phyloP scores from a whole-genome alignment of 2,888 invertebrate genomes.

The Baronia brevicornis region DNA sequence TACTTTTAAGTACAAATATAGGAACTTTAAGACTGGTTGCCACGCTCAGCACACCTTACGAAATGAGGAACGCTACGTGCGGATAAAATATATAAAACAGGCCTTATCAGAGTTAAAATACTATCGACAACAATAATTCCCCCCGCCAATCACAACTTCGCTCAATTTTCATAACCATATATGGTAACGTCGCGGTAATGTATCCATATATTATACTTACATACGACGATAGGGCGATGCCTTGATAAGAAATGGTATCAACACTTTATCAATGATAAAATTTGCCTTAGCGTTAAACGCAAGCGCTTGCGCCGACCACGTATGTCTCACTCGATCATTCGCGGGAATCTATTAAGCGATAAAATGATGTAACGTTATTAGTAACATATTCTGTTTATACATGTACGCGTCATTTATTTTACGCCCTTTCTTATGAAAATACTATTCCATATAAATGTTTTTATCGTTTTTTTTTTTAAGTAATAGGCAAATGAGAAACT shows the following conservation, averaged over 20 bases:
- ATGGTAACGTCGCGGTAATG: slow-evolving; percentile 78
- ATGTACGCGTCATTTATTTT: background rate
- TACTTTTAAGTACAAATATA: slow-evolving; percentile 55
- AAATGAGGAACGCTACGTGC: slow-evolving; percentile 62
- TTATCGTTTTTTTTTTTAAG: too few species aligned
- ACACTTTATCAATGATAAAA: slow-evolving; percentile 25
- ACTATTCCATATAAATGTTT: too few species aligned
- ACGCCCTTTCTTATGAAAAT: background rate
- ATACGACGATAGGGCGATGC: slow-evolving; percentile 28
- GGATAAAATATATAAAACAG: slow-evolving; percentile 73
- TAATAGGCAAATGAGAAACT: too few species aligned
- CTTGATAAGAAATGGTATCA: slow-evolving; percentile 41
- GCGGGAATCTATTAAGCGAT: slow-evolving; percentile 10
- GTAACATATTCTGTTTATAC: background rate
- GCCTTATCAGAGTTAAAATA: slow-evolving; percentile 70
- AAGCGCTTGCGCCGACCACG: slow-evolving; percentile 8
- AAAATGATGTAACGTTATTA: slow-evolving; percentile 13
- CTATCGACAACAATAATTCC: slow-evolving; percentile 65
- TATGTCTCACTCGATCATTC: slow-evolving; percentile 8
- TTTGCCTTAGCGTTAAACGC: slow-evolving; percentile 11
- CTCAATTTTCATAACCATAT: slow-evolving; percentile 83
- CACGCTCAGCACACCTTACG: slow-evolving; percentile 51
- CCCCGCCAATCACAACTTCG: slow-evolving; percentile 80
- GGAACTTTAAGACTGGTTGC: slow-evolving; percentile 55
- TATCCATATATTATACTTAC: slow-evolving; percentile 43